Evolutionary conservation across 2,797 vertebrate genomes (phyloP), one percentile per base, ranked within the genome.

Genomic region (Eulemur albifrons): DNA sequence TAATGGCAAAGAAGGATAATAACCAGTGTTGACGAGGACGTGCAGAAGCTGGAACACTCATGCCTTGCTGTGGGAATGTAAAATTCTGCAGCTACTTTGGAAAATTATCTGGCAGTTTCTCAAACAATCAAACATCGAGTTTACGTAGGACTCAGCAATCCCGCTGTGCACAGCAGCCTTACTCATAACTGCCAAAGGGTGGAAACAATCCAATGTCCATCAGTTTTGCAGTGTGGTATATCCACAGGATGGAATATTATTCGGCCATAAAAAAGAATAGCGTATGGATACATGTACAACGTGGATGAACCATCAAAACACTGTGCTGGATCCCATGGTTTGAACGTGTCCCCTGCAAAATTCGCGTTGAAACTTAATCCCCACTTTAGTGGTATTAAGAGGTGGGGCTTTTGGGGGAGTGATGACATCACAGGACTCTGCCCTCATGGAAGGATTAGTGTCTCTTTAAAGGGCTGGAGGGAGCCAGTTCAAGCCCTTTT

Each of bases 241-340:
- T 3, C 32, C 70, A 18, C 0, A 11, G 14, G 0, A 0, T 2
- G 25, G 57, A 43, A 2, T 25, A 7, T 10, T 52, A 43, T 15
- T 43, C 1, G 5, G 57, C n/a, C 67, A 15, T 32, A 27, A 6
- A 25, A 27, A 14, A 7, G 35, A 18, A 10, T 3, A 11, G 0
- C 10, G 13, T 7, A 1, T 4, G 3, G 2, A 32, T 4, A 12
- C 4, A 1, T 6, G 27, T 8, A 7, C 45, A 1, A 5, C 15
- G 1, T 0, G 6, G 7, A 14, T 2, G 30, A 45, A 2, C 35
- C 61, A 35, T 75, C 35, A 35, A n/a, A 50, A 21, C n/a, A 2
- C 11, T 12, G 23, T 59, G 57, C 57, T 57, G 57, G 57, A 59
- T 11, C 10, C 57, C 25, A 59, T 27, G 57, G 57, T 59, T 59